phyloP scores from a whole-genome alignment of 2,888 invertebrate genomes.

The Hirtodrosophila trivittata region DNA sequence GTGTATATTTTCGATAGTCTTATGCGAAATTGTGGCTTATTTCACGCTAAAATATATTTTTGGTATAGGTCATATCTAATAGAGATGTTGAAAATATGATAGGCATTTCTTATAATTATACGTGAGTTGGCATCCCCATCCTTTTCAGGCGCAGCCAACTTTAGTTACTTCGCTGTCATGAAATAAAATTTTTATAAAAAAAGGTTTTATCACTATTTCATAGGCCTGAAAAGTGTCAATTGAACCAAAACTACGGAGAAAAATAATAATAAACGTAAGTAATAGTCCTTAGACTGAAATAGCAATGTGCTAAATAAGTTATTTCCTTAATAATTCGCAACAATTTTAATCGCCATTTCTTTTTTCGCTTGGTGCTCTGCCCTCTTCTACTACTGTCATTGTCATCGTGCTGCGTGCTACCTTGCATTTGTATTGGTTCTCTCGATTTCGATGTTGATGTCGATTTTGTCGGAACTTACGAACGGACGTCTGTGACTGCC shows the following conservation, averaged over 20 bases:
- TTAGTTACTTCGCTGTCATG: conserved; percentile 71
- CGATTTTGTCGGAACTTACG: conserved; percentile 50
- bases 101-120: neutral
- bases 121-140: conserved; percentile 29
- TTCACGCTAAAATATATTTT: no score
- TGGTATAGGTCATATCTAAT: no score
- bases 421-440: conserved; percentile 65
- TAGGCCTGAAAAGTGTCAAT: conserved; percentile 44
- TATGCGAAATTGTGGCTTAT: no score
- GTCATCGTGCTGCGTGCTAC: conserved; percentile 64
- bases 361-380: conserved; percentile 51
- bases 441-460: conserved; percentile 44
- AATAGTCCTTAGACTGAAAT: neutral
- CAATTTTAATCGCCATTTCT: conserved; percentile 69
- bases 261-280: conserved; percentile 55
- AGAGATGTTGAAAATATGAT: no score
- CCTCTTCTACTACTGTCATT: conserved; percentile 43
- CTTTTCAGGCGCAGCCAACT: conserved; percentile 69
- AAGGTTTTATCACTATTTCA: conserved; percentile 48
- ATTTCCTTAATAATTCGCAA: conserved; percentile 24
- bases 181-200: conserved; percentile 73
- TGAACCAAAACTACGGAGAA: conserved; percentile 20
- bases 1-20: no score
- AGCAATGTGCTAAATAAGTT: neutral
- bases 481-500: conserved; percentile 40